Base-by-base conservation (phyloP, 2,888 invertebrate genomes). In the Drosophila nr. fundita region DNA sequence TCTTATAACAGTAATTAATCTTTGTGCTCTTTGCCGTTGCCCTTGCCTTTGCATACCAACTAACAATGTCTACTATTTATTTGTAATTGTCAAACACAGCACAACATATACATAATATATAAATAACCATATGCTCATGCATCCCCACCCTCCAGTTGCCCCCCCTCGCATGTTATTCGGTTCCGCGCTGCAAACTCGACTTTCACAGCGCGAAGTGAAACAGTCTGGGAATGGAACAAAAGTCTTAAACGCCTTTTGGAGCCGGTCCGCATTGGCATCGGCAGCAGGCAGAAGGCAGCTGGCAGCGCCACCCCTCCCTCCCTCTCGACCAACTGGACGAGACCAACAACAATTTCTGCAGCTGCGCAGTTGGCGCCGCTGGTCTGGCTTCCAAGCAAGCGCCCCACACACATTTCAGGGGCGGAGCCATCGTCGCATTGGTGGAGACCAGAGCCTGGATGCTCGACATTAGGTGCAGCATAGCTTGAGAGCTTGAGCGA, bases 351-450 rank as follows among this genome's bases (percentile, higher is more conserved):
- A 27, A 65, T 74, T 87, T 54, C 68, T 69, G 85, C 85, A 86
- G 82, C 80, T 86, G 85, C 87, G 87, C 87, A 87, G 79, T 87
- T 76, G 38, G 65, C 73, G 72, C 55, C 67, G 63, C 53, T 52
- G 57, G 64, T 81, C 80, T 78, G 83, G 83, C 80, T 76, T 81
- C 68, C 78, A 84, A 84, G 81, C 69, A 79, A 78, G 75, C 79
- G 74, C 72, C 80, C 68, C 79, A 77, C 75, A 74, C 75, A 74
- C 70, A 66, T 61, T 75, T 83, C 65, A 73, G 83, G 87, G 87
- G 87, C 87, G 87, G 87, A 87, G 87, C 80, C 87, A 83, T 57
- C 72, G 68, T 60, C 73, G 86, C 80, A 86, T 85, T 87, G 87
- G 87, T 82, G 80, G 87, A 81, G 57, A 61, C 62, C 45, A 34